These are phyloP conservation scores for Malthinus flaveolus DNA, from an alignment of 2,888 invertebrate genomes.

Conservation along the genomic window DNA sequence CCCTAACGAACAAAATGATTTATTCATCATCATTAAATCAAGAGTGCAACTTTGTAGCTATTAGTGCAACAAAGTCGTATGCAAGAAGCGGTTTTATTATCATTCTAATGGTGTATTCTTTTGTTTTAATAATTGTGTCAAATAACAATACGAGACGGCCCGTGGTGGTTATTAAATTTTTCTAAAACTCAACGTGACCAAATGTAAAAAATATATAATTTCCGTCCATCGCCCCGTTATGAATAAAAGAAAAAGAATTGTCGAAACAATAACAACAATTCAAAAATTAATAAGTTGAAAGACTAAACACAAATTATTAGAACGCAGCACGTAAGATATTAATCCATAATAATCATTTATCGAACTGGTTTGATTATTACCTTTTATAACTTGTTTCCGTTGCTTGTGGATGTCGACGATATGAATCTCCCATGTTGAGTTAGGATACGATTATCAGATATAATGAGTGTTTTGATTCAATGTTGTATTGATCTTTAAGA, in stretches of 20 bases:
- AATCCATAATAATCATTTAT: conserved; percentile 37
- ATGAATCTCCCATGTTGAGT: conserved; percentile 39
- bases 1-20: no score
- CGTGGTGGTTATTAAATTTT: no score
- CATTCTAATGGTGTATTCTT: conserved; percentile 17
- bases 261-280: conserved; percentile 5
- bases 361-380: conserved; percentile 43
- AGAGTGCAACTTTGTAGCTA: no score
- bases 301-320: conserved; percentile 30
- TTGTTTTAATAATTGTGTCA: no score
- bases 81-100: conserved; percentile 36
- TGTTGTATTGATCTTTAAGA: conserved; percentile 42
- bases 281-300: conserved; percentile 9
- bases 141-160: no score
- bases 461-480: conserved; percentile 52
- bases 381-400: conserved; percentile 46
- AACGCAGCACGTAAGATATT: conserved; percentile 34
- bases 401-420: conserved; percentile 42
- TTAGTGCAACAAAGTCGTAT: background rate
- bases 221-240: no score
- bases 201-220: no score
- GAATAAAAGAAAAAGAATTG: no score
- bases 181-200: no score
- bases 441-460: conserved; percentile 35
- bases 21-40: no score